A percentile compares a stretch with the other conserved stretches of the same genome.
Evolutionary conservation across 53 echinoderm and acorn worm genomes (phyloP).

Genomic region (Glandiceps talaboti): DNA sequence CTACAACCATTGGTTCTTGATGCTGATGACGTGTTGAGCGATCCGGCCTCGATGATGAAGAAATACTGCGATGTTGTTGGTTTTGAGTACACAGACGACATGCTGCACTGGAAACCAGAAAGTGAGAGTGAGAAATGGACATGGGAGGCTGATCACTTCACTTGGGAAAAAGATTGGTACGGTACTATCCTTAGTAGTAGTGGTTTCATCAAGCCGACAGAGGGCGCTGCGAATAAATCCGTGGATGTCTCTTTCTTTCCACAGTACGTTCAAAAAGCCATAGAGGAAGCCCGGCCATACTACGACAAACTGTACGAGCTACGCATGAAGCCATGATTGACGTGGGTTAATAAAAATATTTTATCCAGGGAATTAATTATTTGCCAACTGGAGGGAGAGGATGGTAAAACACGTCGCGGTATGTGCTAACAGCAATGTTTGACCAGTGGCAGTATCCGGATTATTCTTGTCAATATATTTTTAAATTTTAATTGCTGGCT

Average conservation of each 20-base stretch:
- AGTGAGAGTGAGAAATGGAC: no score
- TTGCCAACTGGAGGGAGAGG: no score
- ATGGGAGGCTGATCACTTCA: conserved; percentile 57
- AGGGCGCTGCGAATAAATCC: neutral
- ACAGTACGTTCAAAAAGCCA: conserved; percentile 30
- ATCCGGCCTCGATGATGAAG: conserved; percentile 53
- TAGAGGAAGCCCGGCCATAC: conserved; percentile 39
- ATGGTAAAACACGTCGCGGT: no score
- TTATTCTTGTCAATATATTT: no score
- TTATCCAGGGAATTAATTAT: no score
- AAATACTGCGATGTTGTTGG: conserved; percentile 72
- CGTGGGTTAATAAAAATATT: no score
- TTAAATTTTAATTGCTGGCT: no score
- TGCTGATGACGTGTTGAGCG: conserved; percentile 67
- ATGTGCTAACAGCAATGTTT: no score
- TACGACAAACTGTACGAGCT: conserved; percentile 71
- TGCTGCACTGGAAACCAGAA: conserved; percentile 57
- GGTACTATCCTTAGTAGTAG: neutral
- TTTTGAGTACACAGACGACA: conserved; percentile 42
- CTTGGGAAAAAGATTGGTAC: conserved; percentile 27
- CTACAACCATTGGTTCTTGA: conserved; percentile 78
- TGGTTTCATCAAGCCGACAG: neutral
- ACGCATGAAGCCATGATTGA: no score
- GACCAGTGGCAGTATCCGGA: no score
- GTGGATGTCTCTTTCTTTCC: neutral